phyloP scores from a whole-genome alignment of 2,113 vertebrate species.

The Nesogale talazaci region DNA sequence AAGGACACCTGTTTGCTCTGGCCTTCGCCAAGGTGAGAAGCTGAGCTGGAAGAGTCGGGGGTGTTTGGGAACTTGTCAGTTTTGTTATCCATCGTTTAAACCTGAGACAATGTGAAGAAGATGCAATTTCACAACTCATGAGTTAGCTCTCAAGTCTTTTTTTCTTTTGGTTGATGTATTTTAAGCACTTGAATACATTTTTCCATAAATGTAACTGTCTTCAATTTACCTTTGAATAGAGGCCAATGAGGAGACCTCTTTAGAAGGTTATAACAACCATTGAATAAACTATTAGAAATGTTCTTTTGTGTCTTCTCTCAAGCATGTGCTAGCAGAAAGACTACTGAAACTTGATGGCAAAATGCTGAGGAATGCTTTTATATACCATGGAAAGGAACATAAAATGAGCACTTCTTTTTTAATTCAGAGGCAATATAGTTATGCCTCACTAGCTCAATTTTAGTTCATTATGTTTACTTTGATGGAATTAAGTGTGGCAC shows the following conservation, averaged over 20 bases:
- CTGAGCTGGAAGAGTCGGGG: neutral
- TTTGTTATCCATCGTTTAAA: conserved; percentile 33
- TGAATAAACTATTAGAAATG: conserved; percentile 31
- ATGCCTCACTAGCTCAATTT: conserved; percentile 57
- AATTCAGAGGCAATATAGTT: conserved; percentile 58
- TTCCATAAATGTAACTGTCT: conserved; percentile 65
- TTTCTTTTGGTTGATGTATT: conserved; percentile 61
- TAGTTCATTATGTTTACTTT: conserved; percentile 42
- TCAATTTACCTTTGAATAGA: conserved; percentile 69
- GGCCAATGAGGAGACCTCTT: conserved; percentile 68
- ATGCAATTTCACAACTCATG: conserved; percentile 45
- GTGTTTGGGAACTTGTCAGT: conserved; percentile 3
- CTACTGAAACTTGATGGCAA: conserved; percentile 61
- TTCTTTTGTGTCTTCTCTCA: conserved; percentile 57
- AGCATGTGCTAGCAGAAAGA: conserved; percentile 46
- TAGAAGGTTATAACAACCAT: conserved; percentile 31
- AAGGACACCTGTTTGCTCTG: conserved; percentile 56
- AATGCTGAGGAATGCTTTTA: conserved; percentile 63
- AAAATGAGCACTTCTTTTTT: conserved; percentile 60
- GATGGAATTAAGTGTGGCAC: conserved; percentile 50
- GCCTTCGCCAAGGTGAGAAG: conserved; percentile 41
- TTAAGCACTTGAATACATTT: conserved; percentile 72
- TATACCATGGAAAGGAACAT: conserved; percentile 62
- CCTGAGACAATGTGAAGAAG: neutral
- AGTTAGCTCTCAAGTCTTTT: conserved; percentile 49